phyloP scores from a whole-genome alignment of 2,113 vertebrate species.

The Toxotes jaculatrix region DNA sequence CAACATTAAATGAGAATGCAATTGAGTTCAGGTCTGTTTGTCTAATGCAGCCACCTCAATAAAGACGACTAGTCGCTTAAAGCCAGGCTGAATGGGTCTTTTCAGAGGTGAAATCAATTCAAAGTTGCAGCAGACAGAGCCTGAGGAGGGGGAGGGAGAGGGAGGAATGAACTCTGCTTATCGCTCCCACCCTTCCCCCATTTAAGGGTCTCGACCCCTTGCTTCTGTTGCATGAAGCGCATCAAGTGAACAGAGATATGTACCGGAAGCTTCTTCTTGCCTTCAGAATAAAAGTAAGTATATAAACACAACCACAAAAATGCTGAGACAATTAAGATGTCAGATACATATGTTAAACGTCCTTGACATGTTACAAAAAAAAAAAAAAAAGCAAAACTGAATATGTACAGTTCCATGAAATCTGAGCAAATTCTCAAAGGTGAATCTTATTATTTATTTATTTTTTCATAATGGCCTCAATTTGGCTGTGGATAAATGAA shows the following conservation, averaged over 20 bases:
- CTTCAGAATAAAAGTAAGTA: constrained; percentile 56
- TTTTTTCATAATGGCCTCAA: too few species aligned
- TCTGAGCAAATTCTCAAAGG: too few species aligned
- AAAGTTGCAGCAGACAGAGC: constrained; percentile 42
- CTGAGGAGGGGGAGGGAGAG: constrained; percentile 13
- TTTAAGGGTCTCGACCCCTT: constrained; percentile 49
- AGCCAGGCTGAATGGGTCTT: constrained; percentile 69
- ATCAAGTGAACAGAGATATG: neutral
- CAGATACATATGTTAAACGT: too few species aligned
- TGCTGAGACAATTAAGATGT: neutral
- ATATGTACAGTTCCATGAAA: too few species aligned
- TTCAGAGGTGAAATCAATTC: constrained; percentile 69
- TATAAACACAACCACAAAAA: too few species aligned
- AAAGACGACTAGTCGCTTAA: constrained; percentile 52
- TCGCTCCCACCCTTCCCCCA: constrained; percentile 75
- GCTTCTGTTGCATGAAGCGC: constrained; percentile 3
- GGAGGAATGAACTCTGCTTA: constrained; percentile 36
- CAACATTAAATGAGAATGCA: constrained; percentile 53
- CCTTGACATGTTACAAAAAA: too few species aligned
- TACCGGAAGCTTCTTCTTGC: neutral
- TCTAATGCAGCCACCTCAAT: constrained; percentile 45
- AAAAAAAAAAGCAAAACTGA: too few species aligned
- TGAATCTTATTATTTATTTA: too few species aligned
- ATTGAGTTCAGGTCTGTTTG: constrained; percentile 42
- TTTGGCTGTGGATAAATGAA: too few species aligned